Conservation (phyloP, 2,797 vertebrate species). For the Microctenopoma lineatum region DNA sequence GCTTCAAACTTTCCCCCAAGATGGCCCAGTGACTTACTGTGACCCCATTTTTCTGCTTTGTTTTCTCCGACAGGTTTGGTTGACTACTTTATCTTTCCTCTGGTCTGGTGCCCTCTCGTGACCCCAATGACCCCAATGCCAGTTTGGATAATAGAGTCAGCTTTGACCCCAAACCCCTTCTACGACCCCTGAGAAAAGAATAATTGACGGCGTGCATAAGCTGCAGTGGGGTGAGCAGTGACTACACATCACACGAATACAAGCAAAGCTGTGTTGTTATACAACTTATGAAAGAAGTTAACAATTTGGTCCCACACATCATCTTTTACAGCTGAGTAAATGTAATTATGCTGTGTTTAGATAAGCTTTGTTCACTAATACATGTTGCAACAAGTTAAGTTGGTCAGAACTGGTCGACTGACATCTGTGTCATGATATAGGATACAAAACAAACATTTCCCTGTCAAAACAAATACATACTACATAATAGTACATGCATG, state of each 20-base stretch:
- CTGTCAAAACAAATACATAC: not conserved
- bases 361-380: not conserved
- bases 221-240: constrained; percentile 72
- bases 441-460: too few species aligned
- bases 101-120: constrained; percentile 46
- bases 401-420: not conserved
- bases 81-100: constrained; percentile 52
- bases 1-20: not conserved
- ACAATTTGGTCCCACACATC: not conserved
- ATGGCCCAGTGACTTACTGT: constrained; percentile 18
- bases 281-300: not conserved
- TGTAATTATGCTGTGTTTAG: not conserved
- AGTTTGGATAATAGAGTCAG: constrained; percentile 58
- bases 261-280: not conserved
- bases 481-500: not conserved
- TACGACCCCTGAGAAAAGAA: constrained; percentile 56
- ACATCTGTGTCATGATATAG: not conserved
- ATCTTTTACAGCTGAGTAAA: not conserved
- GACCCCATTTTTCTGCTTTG: constrained; percentile 33
- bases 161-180: constrained; percentile 60
- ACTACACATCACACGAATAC: not conserved
- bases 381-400: not conserved
- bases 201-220: constrained; percentile 57
- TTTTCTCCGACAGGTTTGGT: constrained; percentile 57
- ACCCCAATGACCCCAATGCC: constrained; percentile 68